A percentile compares a stretch with the other conserved stretches of the same genome.
Conservation (phyloP, 2,797 vertebrate genomes). For the Cynopterus sphinx region DNA sequence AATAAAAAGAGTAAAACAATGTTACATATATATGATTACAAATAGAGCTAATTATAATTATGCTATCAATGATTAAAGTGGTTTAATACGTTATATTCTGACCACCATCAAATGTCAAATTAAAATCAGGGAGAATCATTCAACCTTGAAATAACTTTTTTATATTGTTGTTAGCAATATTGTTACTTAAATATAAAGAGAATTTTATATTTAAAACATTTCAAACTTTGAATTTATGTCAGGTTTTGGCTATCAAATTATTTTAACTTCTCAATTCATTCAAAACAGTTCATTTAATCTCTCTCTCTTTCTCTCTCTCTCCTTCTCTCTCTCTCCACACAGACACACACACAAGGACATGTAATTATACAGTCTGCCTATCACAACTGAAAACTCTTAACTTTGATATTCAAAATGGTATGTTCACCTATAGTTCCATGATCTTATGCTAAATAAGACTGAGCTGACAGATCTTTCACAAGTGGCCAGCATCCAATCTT, state of each 20-base stretch:
- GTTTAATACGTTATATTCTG: not conserved
- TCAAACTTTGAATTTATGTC: not conserved
- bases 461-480: not conserved
- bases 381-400: not conserved
- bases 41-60: not conserved
- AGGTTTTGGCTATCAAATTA: not conserved
- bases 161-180: not conserved
- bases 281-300: not conserved
- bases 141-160: not conserved
- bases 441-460: not conserved
- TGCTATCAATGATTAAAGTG: not conserved
- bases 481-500: not conserved
- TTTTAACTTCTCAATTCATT: not conserved
- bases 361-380: not conserved
- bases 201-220: not conserved
- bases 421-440: not conserved
- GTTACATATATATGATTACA: not conserved
- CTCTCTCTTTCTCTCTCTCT: not conserved
- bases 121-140: not conserved
- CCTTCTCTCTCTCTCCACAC: not conserved
- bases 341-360: not conserved
- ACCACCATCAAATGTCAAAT: not conserved
- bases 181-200: not conserved
- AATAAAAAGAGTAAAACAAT: not conserved
- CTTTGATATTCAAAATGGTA: not conserved